Evolutionary conservation across 2,888 invertebrate genomes (phyloP), one percentile per base, ranked within the genome.

Genomic region (Elegia similella): DNA sequence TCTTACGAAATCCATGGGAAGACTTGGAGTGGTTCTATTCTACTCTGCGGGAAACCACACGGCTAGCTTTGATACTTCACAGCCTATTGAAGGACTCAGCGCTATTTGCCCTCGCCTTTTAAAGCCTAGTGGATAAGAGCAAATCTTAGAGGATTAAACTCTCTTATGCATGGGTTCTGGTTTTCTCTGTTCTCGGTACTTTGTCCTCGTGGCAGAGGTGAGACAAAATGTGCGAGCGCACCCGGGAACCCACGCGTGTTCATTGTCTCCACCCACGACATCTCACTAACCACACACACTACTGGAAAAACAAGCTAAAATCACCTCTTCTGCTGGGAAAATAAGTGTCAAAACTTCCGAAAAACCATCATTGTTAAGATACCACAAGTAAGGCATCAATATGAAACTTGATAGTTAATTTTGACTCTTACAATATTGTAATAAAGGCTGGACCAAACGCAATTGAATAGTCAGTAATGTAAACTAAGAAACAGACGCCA

Each of bases 241-340:
- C 70, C 74, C 73, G 76, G 58, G 60, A 64, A 68, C 86, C 85
- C 79, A 84, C 85, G 84, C 83, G 70, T 78, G 68, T 66, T 78
- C 75, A 80, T 84, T 82, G 82, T 81, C 75, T 72, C 76, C 79
- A 73, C 85, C 83, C 81, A 84, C 86, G 75, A 73, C 68, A 67
- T 67, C 60, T 64, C 59, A 63, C 64, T 63, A 66, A 63, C 38
- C 54, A 56, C 52, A 30, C 8, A 38, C 34, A 38, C 12, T 13
- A 23, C 16, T 16, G 10, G 10, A 12, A 34, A 10, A 23, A 47
- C 34, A 7, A 10, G 43, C 0, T 2, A 61, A 57, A 61, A 48
- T 57, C 7, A 42, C 64, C 67, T 62, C 57, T 70, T 65, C 55
- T 0, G 0, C 2, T 0, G 29, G 10, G 0, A 10, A 0, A 0